phyloP scores from a whole-genome alignment of 2,113 vertebrate genomes.

The Rhynchomys soricoides region DNA sequence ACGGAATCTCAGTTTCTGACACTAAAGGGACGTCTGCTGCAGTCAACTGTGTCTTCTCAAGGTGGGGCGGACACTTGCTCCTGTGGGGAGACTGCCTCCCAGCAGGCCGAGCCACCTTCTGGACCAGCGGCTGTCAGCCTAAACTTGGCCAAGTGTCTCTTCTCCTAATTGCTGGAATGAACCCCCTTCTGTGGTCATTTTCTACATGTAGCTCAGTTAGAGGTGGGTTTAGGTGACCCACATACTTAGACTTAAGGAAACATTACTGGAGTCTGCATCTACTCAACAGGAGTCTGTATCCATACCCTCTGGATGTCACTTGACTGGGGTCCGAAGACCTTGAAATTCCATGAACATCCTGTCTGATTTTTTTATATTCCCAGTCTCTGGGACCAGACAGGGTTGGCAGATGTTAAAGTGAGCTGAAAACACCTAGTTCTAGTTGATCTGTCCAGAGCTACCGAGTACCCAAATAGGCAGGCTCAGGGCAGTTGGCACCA shows the following conservation, averaged over 20 bases:
- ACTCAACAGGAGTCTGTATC: not conserved
- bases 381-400: not conserved
- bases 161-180: not conserved
- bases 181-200: not conserved
- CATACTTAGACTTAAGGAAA: not conserved
- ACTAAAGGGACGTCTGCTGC: not conserved
- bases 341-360: not conserved
- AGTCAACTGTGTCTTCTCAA: not conserved
- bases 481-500: not conserved
- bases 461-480: not conserved
- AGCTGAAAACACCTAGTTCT: not conserved
- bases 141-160: not conserved
- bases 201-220: not conserved
- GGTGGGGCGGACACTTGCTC: too few species aligned
- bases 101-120: not conserved
- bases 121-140: not conserved
- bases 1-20: not conserved
- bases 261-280: not conserved
- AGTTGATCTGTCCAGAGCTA: not conserved
- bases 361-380: not conserved
- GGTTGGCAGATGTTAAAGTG: fast-evolving
- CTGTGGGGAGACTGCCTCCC: not conserved
- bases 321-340: not conserved
- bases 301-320: not conserved
- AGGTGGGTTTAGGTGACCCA: not conserved